Evolutionary conservation across 2,797 vertebrate species (phyloP), one percentile per base, ranked within the genome.

Genomic region (Parauchenoglanis ngamensis): DNA sequence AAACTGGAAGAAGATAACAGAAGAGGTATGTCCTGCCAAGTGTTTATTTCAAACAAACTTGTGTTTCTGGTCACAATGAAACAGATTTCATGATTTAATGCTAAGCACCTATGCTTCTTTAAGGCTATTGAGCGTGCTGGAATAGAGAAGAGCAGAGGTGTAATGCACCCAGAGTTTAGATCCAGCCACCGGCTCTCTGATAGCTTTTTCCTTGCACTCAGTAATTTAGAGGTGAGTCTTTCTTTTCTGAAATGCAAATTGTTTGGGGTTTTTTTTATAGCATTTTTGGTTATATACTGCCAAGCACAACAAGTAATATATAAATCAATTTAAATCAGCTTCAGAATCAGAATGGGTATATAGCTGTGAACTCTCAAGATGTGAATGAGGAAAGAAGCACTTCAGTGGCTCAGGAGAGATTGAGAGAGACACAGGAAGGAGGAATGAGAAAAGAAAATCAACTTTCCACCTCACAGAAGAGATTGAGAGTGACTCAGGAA

Each of bases 1-100:
- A 75, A 93, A 98, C 46, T 97, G 97, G 97, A 93, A 93, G 89
- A 95, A 90, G 85, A 95, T 96, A 67, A 95, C 96, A 1, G 92
- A 96, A 82, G 95, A 97, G 96, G 97, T 97, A 94, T 91, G 46
- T 31, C 4, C 21, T 61, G 15, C 31, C n/a, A 31, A 28, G 8
- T 44, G 13, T 85, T 35, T n/a, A n/a, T 73, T 23, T 28, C 21
- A 8, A 17, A 85, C 44, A 3, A 57, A 72, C 4, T 23, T 78
- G 61, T 77, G 7, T 68, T 57, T 44, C 2, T 77, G 44, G 28
- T 83, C 40, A 83, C 19, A 59, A 44, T 72, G 1, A 44, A 2
- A 40, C 25, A 1, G 4, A 11, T 78, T 31, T 67, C 6, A 52
- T 80, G 21, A 63, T 61, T 59, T 59, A 52, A 80, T 40, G 4